Evolutionary conservation across 2,888 invertebrate genomes (phyloP), one percentile per base, ranked within the genome.

Genomic region (Emmelina monodactyla): DNA sequence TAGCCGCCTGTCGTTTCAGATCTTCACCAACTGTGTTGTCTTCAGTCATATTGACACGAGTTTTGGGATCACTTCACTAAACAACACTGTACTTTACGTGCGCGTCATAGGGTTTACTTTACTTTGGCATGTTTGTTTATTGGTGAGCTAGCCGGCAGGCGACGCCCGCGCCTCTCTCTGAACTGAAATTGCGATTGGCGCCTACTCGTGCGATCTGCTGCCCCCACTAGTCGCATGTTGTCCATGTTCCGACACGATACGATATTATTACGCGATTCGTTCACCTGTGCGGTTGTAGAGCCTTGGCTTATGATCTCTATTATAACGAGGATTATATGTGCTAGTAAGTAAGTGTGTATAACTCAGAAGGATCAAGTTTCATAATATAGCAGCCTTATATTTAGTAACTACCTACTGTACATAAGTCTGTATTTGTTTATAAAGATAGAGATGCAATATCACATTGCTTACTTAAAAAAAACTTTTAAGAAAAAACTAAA

Each of bases 101-200:
- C 25, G n/a, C n/a, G 3, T 4, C n/a, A 3, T 25, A 25, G 13
- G 29, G 12, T 29, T 14, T 12, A 3, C 11, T 22, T 14, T 13
- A 22, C 22, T 14, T n/a, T 22, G 22, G 14, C 14, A 14, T 32
- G 11, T 14, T n/a, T n/a, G n/a, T n/a, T n/a, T 14, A 32, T 25
- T 32, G 22, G 10, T 4, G 3, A 14, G 16, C n/a, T 32, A 62
- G 58, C 59, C 62, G 49, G 40, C 46, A 53, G 50, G 50, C 65
- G 69, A 65, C 76, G 72, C 72, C 62, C 69, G 73, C 75, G 76
- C 72, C 69, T 69, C 65, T 69, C 60, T 56, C 63, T 57, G 37
- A 37, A 57, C 57, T 58, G 57, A 54, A 46, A 42, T 42, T 36
- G 38, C 46, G 57, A 53, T 55, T 61, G 29, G 7, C 28, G 59